Evolutionary conservation across 92 coral and sea anemone species (phyloP), one percentile per base, ranked within the genome.

Genomic region (Virgularia gustaviana): DNA sequence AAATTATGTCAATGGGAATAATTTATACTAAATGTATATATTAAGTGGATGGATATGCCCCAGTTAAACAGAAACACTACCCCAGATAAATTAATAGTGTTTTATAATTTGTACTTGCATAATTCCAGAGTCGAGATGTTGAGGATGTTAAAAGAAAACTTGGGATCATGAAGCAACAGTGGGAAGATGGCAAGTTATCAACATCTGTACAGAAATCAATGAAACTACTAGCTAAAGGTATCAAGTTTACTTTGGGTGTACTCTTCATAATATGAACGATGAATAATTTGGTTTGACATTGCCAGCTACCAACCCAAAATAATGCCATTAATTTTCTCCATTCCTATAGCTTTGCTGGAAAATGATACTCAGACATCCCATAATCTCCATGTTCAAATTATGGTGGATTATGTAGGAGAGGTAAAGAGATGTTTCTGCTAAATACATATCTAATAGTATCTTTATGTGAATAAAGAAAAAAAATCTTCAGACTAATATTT

Each of bases 321-420:
- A n/a, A n/a, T n/a, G n/a, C n/a, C n/a, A n/a, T n/a, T n/a, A n/a
- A n/a, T n/a, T n/a, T n/a, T n/a, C n/a, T n/a, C n/a, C n/a, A n/a
- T n/a, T n/a, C n/a, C n/a, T n/a, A n/a, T 63, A 92, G 98, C 96
- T 27, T 89, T 92, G 72, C 90, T 84, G 63, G 73, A 81, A 76
- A 92, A 88, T n/a, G 71, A 83, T 55, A 85, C 88, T 15, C 86
- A 89, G 6, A 90, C 87, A 33, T 91, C 98, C 35, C 98, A 92
- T 73, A 83, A 85, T 19, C 88, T 92, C 73, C 98, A 92, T 70
- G 77, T 92, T 53, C 74, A 83, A 22, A 75, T 92, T 34, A 92
- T 92, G 81, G 98, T 92, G 27, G 96, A 92, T 70, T 89, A 86
- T 77, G 98, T 92, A 39, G 83, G 89, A 7, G 98, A 92, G 92